phyloP scores from a whole-genome alignment of 2,888 invertebrate genomes.

The Ennomos quercinarius region DNA sequence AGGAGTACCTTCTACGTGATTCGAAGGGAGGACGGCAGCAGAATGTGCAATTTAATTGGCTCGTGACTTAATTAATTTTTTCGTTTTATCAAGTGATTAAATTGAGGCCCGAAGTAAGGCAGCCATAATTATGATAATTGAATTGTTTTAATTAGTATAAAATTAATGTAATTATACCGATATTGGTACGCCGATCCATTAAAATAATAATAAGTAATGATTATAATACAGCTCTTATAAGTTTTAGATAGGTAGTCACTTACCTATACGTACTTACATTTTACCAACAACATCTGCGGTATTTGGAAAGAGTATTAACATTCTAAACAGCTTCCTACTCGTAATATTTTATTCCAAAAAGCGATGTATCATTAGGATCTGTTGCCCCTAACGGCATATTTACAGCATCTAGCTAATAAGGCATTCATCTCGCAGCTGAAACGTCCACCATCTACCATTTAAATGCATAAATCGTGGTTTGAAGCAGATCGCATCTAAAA shows the following conservation, averaged over 20 bases:
- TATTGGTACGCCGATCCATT: too few relatives aligned
- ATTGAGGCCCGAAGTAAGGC: not conserved
- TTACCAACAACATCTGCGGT: not conserved
- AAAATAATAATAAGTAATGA: too few relatives aligned
- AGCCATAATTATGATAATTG: too few relatives aligned
- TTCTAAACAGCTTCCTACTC: slow-evolving; percentile 7
- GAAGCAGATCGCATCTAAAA: slow-evolving; percentile 39
- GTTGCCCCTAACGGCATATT: slow-evolving; percentile 10
- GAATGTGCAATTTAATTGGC: slow-evolving; percentile 1
- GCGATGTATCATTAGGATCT: slow-evolving; percentile 6
- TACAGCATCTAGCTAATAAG: slow-evolving; percentile 23
- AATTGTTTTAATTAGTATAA: too few relatives aligned
- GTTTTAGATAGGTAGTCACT: too few relatives aligned
- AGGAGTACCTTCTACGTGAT: slow-evolving; percentile 5
- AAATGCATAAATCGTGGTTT: slow-evolving; percentile 44
- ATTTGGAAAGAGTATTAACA: slow-evolving; percentile 10
- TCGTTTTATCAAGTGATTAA: not conserved
- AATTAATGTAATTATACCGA: too few relatives aligned
- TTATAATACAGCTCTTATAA: too few relatives aligned
- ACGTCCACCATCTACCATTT: slow-evolving; percentile 18
- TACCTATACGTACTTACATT: too few relatives aligned
- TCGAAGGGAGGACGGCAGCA: not conserved
- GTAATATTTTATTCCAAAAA: slow-evolving; percentile 9
- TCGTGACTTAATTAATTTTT: not conserved
- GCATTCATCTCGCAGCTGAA: slow-evolving; percentile 22